Evolutionary conservation across 1,140 invertebrate species (phyloP), one percentile per base, ranked within the genome.

Genomic region (Branchinecta lindahli): DNA sequence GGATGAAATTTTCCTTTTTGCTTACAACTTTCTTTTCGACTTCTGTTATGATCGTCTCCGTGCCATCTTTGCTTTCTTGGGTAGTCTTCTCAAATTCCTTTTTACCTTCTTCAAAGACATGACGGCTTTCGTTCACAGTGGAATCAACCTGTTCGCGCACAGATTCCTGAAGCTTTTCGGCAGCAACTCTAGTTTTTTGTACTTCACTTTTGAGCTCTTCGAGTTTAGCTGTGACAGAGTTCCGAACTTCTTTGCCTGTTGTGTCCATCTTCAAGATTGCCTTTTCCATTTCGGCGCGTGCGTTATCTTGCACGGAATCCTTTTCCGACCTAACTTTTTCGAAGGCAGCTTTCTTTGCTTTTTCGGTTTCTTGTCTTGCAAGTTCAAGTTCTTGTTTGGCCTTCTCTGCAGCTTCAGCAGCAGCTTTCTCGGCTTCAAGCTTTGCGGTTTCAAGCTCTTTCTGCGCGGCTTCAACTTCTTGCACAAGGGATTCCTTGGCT

Each of bases 141-240:
- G 52, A 61, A 6, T 61, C 52, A 20, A 61, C 52, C 18, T 61
- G 52, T 20, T 61, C 52, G 12, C 52, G 52, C 4, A 20, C 52
- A 61, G 52, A 61, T 61, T 61, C 52, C 18, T 61, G 52, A 61
- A 61, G 52, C 6, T 61, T 61, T 20, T 61, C 52, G 18, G 52
- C 52, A 3, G 52, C 52, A 61, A 61, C 52, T 61, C 18, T 61
- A 3, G 52, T 61, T 61, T 61, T 61, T 20, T 61, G 12, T 12
- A 61, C 52, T 61, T 61, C 52, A 61, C 52, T 61, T 61, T 61
- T 61, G 12, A 61, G 18, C 18, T 61, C 52, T 61, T 61, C 52
- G 6, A 61, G 52, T 20, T 61, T 61, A 61, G 52, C 52, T 12
- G 52, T 20, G 18, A 61, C 52, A 20, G 52, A 61, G 18, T 61